These are phyloP conservation scores for Labeo rohita DNA, from an alignment of 2,113 vertebrate genomes.

Conservation along the genomic window DNA sequence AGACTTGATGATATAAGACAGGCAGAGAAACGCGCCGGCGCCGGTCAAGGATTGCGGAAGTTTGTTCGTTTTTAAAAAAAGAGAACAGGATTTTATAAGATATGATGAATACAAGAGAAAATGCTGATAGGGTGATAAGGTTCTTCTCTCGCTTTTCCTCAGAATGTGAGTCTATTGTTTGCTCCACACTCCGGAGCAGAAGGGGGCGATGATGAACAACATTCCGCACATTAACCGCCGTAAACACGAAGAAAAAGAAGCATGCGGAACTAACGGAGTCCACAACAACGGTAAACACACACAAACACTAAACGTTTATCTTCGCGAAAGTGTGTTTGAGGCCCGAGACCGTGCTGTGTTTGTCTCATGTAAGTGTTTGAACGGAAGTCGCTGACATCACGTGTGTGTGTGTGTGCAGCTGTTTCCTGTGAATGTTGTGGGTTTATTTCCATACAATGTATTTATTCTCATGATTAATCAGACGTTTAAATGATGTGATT, in stretches of 20 bases:
- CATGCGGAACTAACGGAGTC: neutral
- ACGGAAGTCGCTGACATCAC: no score
- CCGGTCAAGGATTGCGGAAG: conserved; percentile 49
- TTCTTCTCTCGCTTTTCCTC: neutral
- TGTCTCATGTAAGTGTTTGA: conserved; percentile 22
- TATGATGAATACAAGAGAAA: neutral
- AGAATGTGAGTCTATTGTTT: neutral
- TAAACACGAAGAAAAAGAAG: neutral
- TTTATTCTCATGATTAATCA: no score
- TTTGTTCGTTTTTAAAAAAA: neutral
- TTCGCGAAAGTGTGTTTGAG: neutral
- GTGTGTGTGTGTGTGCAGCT: no score
- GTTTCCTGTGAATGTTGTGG: no score
- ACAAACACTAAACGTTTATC: no score
- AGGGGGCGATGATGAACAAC: neutral
- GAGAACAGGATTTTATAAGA: neutral
- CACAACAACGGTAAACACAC: neutral
- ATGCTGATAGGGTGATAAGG: neutral
- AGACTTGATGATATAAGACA: neutral
- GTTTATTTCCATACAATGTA: no score
- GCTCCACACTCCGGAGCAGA: neutral
- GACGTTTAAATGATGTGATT: no score
- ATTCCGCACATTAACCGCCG: neutral
- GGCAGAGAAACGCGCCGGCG: neutral
- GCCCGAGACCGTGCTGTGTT: conserved; percentile 2